Evolutionary conservation across 2,113 vertebrate species (phyloP).

Genomic region (Peromyscus leucopus): DNA sequence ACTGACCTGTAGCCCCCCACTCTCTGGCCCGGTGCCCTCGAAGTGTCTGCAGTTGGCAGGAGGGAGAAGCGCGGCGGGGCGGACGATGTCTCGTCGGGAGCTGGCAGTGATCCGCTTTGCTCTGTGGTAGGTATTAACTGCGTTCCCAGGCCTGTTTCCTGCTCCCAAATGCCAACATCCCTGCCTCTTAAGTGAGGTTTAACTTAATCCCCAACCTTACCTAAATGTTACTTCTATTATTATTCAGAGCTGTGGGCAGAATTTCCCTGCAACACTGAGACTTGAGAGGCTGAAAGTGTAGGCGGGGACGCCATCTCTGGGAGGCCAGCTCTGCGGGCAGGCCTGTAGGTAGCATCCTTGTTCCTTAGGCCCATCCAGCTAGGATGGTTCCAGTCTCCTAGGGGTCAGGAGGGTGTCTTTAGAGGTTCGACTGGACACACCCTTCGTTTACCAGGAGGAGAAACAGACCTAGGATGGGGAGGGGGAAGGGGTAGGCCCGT

Average conservation of each 20-base stretch:
- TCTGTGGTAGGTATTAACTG: conserved; percentile 77
- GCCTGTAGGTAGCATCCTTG: background rate
- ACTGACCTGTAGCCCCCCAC: conserved; percentile 50
- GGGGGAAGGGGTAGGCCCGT: background rate
- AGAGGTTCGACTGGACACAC: background rate
- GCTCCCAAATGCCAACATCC: conserved; percentile 79
- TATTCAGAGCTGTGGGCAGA: conserved; percentile 64
- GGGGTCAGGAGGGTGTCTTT: background rate
- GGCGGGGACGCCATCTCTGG: background rate
- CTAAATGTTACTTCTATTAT: conserved; percentile 76
- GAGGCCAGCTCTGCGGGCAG: background rate
- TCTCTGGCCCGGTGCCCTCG: background rate
- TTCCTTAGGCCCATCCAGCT: background rate
- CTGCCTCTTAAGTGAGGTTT: conserved; percentile 81
- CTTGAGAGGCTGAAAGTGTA: background rate
- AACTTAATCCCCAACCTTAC: conserved; percentile 77
- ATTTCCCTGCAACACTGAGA: conserved; percentile 11
- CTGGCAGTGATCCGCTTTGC: conserved; percentile 74
- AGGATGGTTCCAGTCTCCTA: background rate
- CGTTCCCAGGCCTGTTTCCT: conserved; percentile 72
- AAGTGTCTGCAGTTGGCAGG: conserved; percentile 44
- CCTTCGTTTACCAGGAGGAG: background rate
- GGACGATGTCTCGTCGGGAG: conserved; percentile 54
- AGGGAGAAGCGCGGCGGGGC: background rate
- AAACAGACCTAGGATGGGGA: background rate